Base-by-base conservation (phyloP, 1,140 invertebrate genomes). In the Patella vulgata region DNA sequence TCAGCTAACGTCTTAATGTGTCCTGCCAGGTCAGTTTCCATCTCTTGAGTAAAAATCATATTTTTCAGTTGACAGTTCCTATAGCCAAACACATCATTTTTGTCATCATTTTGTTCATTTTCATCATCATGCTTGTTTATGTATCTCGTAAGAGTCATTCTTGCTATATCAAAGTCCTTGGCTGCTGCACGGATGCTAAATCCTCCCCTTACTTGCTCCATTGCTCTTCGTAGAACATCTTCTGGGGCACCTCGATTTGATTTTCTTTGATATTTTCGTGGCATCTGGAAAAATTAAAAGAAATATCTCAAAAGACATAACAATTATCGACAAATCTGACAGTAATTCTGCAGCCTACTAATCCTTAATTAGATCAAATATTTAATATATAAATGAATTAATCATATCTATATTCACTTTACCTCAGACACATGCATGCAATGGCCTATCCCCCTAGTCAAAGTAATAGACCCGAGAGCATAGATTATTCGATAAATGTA, bases 1-100 rank as follows among this genome's bases (percentile, higher is more conserved):
- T 50, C 21, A 12, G 53, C 39, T 4, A 63, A 30, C 23, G 8
- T 23, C 36, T 62, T 66, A 12, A 66, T 44, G 50, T 62, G 59
- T 14, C 48, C 12, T 19, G 44, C 51, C 21, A 60, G 39, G 11
- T 66, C 59, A 5, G 2, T 44, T 31, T 66, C 59, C 50, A 60
- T 66, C 4, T 59, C 28, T 8, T 14, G 23, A 59, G 36, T 11
- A 4, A 47, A 60, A 6, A 31, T 39, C 50, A 52, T 52, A 28
- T 52, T 52, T 19, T 12, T 30, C 11, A 52, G 5, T 30, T 19
- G 6, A 23, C 50, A 52, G 31, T 52, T 52, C 11, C 12, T 28
- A 52, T 52, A 52, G 12, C 50, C 50, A 52, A 52, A 52, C 25
- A 5, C 31, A 30, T 23, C 50, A 6, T 27, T 11, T 27, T 23